A percentile compares a stretch with the other conserved stretches of the same genome.
Conservation (phyloP, 1,140 invertebrate genomes). For the Dermatophagoides farinae region DNA sequence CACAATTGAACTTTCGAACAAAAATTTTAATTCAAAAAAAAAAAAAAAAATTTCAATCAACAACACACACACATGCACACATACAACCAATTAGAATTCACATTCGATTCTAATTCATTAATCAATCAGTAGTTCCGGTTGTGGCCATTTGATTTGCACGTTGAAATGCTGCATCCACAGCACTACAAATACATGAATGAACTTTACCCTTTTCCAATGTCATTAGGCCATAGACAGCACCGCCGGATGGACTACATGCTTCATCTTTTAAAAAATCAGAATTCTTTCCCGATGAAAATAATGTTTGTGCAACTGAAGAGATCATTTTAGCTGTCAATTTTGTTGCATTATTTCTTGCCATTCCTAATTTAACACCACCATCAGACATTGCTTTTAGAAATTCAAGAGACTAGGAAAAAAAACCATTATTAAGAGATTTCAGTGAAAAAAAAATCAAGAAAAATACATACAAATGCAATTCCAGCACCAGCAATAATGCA, state of each 20-base stretch:
- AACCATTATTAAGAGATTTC: neutral
- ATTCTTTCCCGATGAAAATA: slow-evolving; percentile 34
- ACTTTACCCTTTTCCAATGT: slow-evolving; percentile 55
- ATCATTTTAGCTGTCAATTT: slow-evolving; percentile 30
- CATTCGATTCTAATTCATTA: too few relatives aligned
- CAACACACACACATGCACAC: too few relatives aligned
- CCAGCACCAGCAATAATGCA: slow-evolving; percentile 15
- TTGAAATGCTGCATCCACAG: slow-evolving; percentile 46
- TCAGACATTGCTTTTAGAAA: slow-evolving; percentile 30
- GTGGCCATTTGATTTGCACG: slow-evolving; percentile 12
- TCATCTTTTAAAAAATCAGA: slow-evolving; percentile 30
- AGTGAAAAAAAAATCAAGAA: too few relatives aligned
- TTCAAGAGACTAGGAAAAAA: neutral
- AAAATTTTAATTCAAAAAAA: too few relatives aligned
- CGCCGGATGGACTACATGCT: slow-evolving; percentile 37
- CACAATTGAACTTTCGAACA: too few relatives aligned
- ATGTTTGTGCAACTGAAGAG: slow-evolving; percentile 38
- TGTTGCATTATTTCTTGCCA: slow-evolving; percentile 32
- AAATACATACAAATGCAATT: slow-evolving; percentile 5
- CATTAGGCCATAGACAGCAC: slow-evolving; percentile 65
- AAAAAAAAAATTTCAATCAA: too few relatives aligned
- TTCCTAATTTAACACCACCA: slow-evolving; percentile 39
- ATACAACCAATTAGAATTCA: too few relatives aligned
- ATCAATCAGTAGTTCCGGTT: too few relatives aligned
- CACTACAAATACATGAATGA: slow-evolving; percentile 56